Conservation (phyloP, 2,888 invertebrate genomes). For the Drepana falcataria region DNA sequence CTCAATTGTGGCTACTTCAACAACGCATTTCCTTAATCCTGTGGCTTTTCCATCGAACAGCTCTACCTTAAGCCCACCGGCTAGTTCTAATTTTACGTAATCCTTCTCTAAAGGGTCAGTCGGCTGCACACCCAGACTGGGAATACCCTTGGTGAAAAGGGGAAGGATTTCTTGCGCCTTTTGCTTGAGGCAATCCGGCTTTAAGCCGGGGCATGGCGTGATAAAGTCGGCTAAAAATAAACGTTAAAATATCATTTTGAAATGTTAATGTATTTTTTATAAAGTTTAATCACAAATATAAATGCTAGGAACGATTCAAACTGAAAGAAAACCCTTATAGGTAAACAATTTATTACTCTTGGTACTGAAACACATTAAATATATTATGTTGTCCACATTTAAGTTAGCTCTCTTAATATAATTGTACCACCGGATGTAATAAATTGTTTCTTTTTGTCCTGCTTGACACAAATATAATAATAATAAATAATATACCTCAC, state of each 20-base stretch:
- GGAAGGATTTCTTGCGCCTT: constrained; percentile 45
- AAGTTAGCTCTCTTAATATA: too few relatives aligned
- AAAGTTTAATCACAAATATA: too few relatives aligned
- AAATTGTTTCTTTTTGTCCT: too few relatives aligned
- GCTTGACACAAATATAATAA: too few relatives aligned
- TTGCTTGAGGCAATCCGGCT: constrained; percentile 46
- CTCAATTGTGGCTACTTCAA: constrained; percentile 36
- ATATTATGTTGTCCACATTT: too few relatives aligned
- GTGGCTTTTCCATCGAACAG: constrained; percentile 42
- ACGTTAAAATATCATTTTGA: constrained; percentile 3
- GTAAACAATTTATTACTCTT: too few relatives aligned
- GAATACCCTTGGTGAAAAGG: constrained; percentile 44
- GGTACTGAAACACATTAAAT: too few relatives aligned
- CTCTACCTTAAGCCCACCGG: constrained; percentile 48
- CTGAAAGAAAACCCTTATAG: too few relatives aligned
- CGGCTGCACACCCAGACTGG: constrained; percentile 36
- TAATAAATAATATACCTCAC: too few relatives aligned
- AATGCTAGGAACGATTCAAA: too few relatives aligned
- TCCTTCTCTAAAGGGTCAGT: constrained; percentile 44
- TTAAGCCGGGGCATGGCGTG: constrained; percentile 39
- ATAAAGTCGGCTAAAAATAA: constrained; percentile 40
- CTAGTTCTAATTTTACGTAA: constrained; percentile 30
- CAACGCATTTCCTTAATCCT: constrained; percentile 50
- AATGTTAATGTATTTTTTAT: neutral
- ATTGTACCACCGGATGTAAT: too few relatives aligned